Base-by-base conservation (phyloP, 2,888 invertebrate species). In the Campoplex capitator region DNA sequence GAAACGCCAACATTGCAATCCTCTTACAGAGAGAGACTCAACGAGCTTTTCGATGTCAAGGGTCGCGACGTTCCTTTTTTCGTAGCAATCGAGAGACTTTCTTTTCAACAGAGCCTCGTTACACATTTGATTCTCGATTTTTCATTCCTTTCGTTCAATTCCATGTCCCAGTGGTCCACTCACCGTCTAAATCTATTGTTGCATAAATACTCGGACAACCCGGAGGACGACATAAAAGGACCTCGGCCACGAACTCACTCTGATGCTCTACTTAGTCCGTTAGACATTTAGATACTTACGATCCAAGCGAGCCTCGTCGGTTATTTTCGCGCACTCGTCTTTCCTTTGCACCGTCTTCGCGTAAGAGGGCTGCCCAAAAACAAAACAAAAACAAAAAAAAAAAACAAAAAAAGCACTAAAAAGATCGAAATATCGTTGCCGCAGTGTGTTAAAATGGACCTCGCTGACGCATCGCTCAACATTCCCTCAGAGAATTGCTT, bases 141-240 rank as follows among this genome's bases (percentile, higher is more conserved):
- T 90, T 84, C 89, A 92, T 93, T 91, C 90, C 62, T 62, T 73
- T 42, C 70, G 75, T 32, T 38, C 88, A 88, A 89, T 89, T 90
- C 88, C 87, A 91, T 91, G 93, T 91, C 93, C 93, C 92, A 93
- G 90, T 93, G 92, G 92, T 93, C 93, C 90, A 92, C 92, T 92
- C 91, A 90, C 85, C 90, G 87, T 89, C 91, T 92, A 92, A 93
- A 91, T 93, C 90, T 89, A 92, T 90, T 91, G 92, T 92, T 91
- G 90, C 90, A 90, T 91, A 90, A 91, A 92, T 91, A 91, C 88
- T 85, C 88, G 88, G 80, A 83, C 83, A 48, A 54, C 83, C 48
- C 9, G 3, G 78, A 67, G 62, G 89, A 80, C 89, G 90, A 92
- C 91, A 87, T 91, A 92, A 93, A 92, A 92, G 92, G 92, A 92